phyloP scores from a whole-genome alignment of 1,140 invertebrate genomes.

The Dolichoris vasculosae region DNA sequence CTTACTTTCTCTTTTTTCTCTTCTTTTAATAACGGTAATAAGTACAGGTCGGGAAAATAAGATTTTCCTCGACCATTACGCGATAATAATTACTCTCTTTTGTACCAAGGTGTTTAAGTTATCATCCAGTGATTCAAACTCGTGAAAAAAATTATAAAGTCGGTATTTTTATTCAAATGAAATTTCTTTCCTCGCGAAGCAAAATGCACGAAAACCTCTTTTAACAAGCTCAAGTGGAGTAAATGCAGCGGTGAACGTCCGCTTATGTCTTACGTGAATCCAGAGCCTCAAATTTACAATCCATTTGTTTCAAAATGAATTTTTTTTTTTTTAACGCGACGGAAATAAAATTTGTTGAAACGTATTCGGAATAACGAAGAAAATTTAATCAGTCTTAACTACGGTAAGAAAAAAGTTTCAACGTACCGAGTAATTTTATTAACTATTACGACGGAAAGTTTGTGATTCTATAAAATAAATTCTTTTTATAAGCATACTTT shows the following conservation, averaged over 20 bases:
- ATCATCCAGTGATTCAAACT: not conserved
- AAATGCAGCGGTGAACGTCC: not conserved
- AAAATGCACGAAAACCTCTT: slow-evolving; percentile 11
- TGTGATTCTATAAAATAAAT: not conserved
- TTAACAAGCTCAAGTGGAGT: not conserved
- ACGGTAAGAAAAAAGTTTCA: not conserved
- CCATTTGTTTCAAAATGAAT: slow-evolving; percentile 23
- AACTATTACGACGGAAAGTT: not conserved
- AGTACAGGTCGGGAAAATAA: not conserved
- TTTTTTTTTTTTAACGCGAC: not conserved
- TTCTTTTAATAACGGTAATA: not conserved
- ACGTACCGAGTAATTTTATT: not conserved
- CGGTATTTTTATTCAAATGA: not conserved
- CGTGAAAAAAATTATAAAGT: not conserved
- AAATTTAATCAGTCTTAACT: slow-evolving; percentile 2
- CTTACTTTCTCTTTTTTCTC: no score
- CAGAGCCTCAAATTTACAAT: not conserved
- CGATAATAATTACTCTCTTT: not conserved
- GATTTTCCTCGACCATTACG: not conserved
- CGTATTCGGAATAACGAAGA: not conserved
- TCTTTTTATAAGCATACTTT: not conserved
- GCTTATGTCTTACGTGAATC: slow-evolving; percentile 11
- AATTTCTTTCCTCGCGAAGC: not conserved
- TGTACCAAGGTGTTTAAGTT: not conserved
- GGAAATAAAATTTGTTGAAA: not conserved